Conservation (phyloP, 2,888 invertebrate species). For the Zygogramma bicolorata region DNA sequence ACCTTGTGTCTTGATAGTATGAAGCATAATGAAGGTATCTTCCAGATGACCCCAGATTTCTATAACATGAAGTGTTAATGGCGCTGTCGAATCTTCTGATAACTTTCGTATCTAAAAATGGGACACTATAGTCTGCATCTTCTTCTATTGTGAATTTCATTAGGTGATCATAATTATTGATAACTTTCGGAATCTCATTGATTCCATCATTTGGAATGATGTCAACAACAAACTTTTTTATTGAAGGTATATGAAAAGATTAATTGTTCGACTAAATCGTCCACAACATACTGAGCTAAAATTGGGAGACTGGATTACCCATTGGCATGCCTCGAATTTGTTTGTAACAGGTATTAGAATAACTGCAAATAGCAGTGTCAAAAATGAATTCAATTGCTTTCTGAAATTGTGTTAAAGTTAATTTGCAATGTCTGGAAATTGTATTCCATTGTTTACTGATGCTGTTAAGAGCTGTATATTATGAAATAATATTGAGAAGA, state of each 20-base stretch:
- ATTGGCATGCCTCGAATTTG: conserved; percentile 29
- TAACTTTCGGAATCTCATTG: background rate
- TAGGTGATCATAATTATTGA: conserved; percentile 1
- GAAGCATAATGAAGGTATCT: conserved; percentile 13
- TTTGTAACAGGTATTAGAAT: conserved; percentile 10
- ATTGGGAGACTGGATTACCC: conserved; percentile 28
- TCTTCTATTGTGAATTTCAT: conserved; percentile 19
- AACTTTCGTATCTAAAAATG: conserved; percentile 34
- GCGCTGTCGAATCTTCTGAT: conserved; percentile 28
- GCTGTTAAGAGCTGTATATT: no score
- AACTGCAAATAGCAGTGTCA: no score
- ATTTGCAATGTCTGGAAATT: no score
- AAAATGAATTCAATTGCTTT: no score
- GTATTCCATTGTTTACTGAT: no score
- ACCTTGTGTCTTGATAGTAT: background rate
- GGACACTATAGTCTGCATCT: conserved; percentile 17
- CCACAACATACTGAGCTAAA: conserved; percentile 32
- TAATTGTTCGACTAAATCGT: conserved; percentile 23
- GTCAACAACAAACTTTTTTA: conserved; percentile 36
- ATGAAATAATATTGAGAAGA: no score
- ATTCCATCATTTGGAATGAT: conserved; percentile 12
- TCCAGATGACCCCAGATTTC: conserved; percentile 33
- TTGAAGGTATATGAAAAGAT: conserved; percentile 20
- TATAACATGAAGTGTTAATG: conserved; percentile 35
- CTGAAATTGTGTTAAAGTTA: no score